Evolutionary conservation across 2,797 vertebrate species (phyloP).

Genomic region (Valencia hispanica): DNA sequence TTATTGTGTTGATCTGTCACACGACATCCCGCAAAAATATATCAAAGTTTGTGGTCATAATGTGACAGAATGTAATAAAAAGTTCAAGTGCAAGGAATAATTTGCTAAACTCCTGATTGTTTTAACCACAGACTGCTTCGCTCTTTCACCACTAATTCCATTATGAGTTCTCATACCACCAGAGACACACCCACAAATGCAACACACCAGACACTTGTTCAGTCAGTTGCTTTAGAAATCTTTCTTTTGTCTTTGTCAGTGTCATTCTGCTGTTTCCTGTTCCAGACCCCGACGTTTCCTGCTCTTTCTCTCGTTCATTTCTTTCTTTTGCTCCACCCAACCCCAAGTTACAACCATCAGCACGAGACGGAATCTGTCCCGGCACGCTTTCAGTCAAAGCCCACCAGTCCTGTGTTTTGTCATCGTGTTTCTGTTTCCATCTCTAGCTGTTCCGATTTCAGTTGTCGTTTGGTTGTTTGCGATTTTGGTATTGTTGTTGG

Average conservation of each 20-base stretch:
- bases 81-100: too few relatives aligned
- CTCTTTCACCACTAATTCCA: constrained; percentile 5
- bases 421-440: constrained; percentile 71
- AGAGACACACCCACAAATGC: constrained; percentile 19
- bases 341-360: constrained; percentile 74
- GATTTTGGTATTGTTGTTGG: constrained; percentile 69
- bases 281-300: constrained; percentile 60
- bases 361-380: constrained; percentile 70
- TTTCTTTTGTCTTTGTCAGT: constrained; percentile 74
- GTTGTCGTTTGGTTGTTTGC: constrained; percentile 75
- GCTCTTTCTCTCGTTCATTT: constrained; percentile 13
- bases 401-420: constrained; percentile 72
- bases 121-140: background rate
- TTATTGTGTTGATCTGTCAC: too few relatives aligned
- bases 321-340: constrained; percentile 76
- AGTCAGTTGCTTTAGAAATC: constrained; percentile 50
- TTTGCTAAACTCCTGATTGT: background rate
- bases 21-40: too few relatives aligned
- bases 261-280: constrained; percentile 75
- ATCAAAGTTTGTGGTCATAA: too few relatives aligned
- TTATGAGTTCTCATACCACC: background rate
- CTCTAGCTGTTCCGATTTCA: constrained; percentile 65
- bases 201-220: constrained; percentile 35
- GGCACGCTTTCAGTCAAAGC: constrained; percentile 63
- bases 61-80: too few relatives aligned